A percentile compares a stretch with the other conserved stretches of the same genome.
These are phyloP conservation scores for Sclerodermus sp. DNA, from an alignment of 2,888 invertebrate species.

Conservation along the genomic window DNA sequence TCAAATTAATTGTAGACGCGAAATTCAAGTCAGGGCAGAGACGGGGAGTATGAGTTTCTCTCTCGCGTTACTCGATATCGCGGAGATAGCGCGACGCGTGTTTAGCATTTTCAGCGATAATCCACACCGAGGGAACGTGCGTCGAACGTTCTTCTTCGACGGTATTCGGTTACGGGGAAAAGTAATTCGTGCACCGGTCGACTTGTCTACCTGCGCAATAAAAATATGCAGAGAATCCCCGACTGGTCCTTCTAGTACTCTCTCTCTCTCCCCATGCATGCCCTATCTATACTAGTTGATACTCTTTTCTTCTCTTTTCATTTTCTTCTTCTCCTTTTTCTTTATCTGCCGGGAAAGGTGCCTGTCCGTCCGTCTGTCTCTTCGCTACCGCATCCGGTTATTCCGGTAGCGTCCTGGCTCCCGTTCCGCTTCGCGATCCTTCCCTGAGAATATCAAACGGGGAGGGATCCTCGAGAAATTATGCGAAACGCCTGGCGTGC, in stretches of 20 bases:
- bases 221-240: constrained; percentile 7
- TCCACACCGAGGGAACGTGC: too few relatives aligned
- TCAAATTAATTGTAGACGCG: too few relatives aligned
- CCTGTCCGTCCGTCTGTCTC: background rate
- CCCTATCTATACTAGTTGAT: too few relatives aligned
- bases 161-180: background rate
- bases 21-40: too few relatives aligned
- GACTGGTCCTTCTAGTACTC: constrained; percentile 20
- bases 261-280: too few relatives aligned
- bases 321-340: background rate
- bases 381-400: constrained; percentile 29
- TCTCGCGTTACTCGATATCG: too few relatives aligned
- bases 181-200: constrained; percentile 32
- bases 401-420: constrained; percentile 28
- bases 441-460: background rate
- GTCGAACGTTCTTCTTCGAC: too few relatives aligned
- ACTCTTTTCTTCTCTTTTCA: too few relatives aligned
- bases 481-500: constrained; percentile 32
- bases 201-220: constrained; percentile 26
- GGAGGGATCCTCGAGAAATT: constrained; percentile 20
- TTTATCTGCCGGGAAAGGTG: background rate
- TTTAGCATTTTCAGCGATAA: too few relatives aligned
- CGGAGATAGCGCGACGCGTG: too few relatives aligned
- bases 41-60: too few relatives aligned
- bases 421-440: background rate